Base-by-base conservation (phyloP, 2,113 vertebrate species). In the Anseranas semipalmata region DNA sequence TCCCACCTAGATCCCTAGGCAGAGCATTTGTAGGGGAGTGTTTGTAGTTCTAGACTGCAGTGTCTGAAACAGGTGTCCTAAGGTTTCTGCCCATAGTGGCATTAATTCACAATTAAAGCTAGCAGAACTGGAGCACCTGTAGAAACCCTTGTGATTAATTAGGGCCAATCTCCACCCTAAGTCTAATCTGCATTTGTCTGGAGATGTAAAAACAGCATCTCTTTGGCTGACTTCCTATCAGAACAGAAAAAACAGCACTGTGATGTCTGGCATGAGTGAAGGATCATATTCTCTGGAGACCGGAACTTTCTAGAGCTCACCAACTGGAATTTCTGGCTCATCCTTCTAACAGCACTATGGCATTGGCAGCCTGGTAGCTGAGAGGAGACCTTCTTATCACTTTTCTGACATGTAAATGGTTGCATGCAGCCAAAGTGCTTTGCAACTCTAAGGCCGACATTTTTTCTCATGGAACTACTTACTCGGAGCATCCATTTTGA, bases 261-360 rank as follows among this genome's bases (percentile, higher is more conserved):
- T 21, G 25, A 59, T 39, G 48, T 59, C 73, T 85, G 74, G 24
- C 9, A 5, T 37, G 73, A 55, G 24, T 8, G 46, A 77, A 52
- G 48, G 25, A 41, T 87, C 21, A 0, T 50, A 12, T 60, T 68
- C 52, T 43, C 56, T 24, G 46, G 55, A 60, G 52, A 18, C 11
- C 3, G 41, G 66, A 22, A 48, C 27, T 85, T 48, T 50, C 41
- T 48, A 22, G 65, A 92, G 71, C 55, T 93, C 79, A 66, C 67
- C 53, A 67, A n/a, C 63, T 75, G 77, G 66, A 95, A 73, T 94
- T 87, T 94, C 87, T 76, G 55, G n/a, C 59, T 87, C 50, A n/a
- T 70, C 58, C 77, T 66, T 92, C 76, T 43, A 6, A 39, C 24
- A 20, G 35, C 19, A 33, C 41, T 30, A 14, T 41, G 16, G 19